Conservation (phyloP, 2,888 invertebrate genomes). For the Erebia palarica region DNA sequence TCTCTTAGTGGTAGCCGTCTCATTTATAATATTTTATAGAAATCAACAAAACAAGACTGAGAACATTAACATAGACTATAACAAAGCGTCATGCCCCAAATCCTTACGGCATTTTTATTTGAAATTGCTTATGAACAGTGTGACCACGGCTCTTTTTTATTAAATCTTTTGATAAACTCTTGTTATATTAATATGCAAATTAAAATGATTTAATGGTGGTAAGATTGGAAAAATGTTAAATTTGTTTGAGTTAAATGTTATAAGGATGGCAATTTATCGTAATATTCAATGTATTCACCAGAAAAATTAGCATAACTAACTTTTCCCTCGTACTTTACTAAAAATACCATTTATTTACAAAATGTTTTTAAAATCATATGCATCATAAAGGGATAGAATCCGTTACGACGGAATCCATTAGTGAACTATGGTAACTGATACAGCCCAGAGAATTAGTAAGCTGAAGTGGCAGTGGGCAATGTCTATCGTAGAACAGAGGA, state of each 20-base stretch:
- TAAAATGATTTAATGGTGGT: slow-evolving; percentile 31
- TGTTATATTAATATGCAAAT: slow-evolving; percentile 35
- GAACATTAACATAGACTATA: slow-evolving; percentile 72
- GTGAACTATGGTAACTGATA: too few species aligned
- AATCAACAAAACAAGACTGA: slow-evolving; percentile 80
- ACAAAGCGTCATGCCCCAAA: slow-evolving; percentile 69
- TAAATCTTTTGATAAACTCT: slow-evolving; percentile 20
- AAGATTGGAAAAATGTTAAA: background rate
- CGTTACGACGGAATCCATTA: too few species aligned
- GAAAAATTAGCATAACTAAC: background rate
- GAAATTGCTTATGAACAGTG: slow-evolving; percentile 70
- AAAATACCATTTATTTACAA: too few species aligned
- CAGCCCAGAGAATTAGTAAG: too few species aligned
- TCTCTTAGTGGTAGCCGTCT: slow-evolving; percentile 80
- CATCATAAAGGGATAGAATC: too few species aligned
- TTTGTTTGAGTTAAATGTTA: background rate
- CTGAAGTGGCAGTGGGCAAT: too few species aligned
- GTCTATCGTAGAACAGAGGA: too few species aligned
- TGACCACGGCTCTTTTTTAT: slow-evolving; percentile 51
- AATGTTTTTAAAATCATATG: too few species aligned
- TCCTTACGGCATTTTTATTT: slow-evolving; percentile 66
- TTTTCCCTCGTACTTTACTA: too few species aligned
- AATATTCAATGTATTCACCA: background rate
- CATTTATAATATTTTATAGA: slow-evolving; percentile 82
- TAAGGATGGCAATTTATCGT: background rate